Conservation (phyloP, 2,888 invertebrate genomes). For the Lamproptera curius region DNA sequence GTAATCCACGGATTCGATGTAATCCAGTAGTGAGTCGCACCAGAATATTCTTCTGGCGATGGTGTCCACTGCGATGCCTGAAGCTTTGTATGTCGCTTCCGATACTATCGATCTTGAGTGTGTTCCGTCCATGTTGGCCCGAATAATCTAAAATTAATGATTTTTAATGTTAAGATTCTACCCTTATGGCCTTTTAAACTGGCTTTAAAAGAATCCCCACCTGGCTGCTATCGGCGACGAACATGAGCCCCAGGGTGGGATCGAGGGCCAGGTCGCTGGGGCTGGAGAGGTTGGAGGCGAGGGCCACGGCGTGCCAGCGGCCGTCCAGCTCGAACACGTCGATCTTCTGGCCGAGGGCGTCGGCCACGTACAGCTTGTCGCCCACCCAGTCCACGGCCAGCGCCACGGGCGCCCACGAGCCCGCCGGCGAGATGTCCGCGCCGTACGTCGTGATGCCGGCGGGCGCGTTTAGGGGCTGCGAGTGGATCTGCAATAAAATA, state of each 20-base stretch:
- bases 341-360: conserved; percentile 93
- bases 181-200: no score
- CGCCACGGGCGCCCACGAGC: conserved; percentile 93
- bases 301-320: conserved; percentile 91
- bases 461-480: conserved; percentile 72
- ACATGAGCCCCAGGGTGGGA: conserved; percentile 92
- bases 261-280: conserved; percentile 96
- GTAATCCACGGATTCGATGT: conserved; percentile 97
- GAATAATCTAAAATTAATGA: conserved; percentile 72
- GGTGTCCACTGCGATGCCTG: conserved; percentile 94
- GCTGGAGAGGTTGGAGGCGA: conserved; percentile 93
- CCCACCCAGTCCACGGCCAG: conserved; percentile 98
- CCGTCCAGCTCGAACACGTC: conserved; percentile 95
- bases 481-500: conserved; percentile 83
- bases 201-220: conserved; percentile 44
- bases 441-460: conserved; percentile 67
- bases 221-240: conserved; percentile 91
- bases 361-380: conserved; percentile 96
- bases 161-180: no score
- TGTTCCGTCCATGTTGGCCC: conserved; percentile 97
- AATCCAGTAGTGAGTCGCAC: conserved; percentile 97
- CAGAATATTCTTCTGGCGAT: conserved; percentile 94
- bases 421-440: conserved; percentile 85
- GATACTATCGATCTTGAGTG: conserved; percentile 89
- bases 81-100: conserved; percentile 95